Conservation (phyloP, 2,888 invertebrate species). For the Abrostola triplasia region DNA sequence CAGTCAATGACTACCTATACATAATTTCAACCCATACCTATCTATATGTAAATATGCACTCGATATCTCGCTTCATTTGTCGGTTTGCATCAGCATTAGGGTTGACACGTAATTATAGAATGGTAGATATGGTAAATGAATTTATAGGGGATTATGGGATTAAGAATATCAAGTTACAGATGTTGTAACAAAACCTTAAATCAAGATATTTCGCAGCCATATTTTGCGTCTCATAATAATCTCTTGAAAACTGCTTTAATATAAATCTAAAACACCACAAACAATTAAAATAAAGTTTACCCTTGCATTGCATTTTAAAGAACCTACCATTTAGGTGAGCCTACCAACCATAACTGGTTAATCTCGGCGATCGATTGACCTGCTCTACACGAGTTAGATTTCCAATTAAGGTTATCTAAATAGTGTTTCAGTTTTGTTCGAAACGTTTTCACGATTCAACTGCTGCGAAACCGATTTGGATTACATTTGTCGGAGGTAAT, state of each 20-base stretch:
- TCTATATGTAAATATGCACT: slow-evolving; percentile 44
- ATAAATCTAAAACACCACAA: no score
- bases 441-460: neutral
- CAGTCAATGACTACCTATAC: slow-evolving; percentile 1
- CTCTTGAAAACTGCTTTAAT: no score
- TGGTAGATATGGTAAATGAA: slow-evolving; percentile 9
- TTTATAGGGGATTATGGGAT: neutral
- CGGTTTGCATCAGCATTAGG: slow-evolving; percentile 59
- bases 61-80: slow-evolving; percentile 72
- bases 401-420: slow-evolving; percentile 1
- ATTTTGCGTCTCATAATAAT: no score
- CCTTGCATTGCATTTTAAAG: no score
- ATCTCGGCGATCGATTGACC: neutral
- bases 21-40: slow-evolving; percentile 10
- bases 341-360: neutral
- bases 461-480: neutral
- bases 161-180: no score
- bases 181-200: no score
- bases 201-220: no score
- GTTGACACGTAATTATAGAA: slow-evolving; percentile 49
- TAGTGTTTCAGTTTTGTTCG: neutral
- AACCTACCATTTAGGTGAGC: no score
- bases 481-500: neutral
- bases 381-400: neutral
- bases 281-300: no score